Evolutionary conservation across 2,888 invertebrate species (phyloP), one percentile per base, ranked within the genome.

Genomic region (Calameuta pallipes): DNA sequence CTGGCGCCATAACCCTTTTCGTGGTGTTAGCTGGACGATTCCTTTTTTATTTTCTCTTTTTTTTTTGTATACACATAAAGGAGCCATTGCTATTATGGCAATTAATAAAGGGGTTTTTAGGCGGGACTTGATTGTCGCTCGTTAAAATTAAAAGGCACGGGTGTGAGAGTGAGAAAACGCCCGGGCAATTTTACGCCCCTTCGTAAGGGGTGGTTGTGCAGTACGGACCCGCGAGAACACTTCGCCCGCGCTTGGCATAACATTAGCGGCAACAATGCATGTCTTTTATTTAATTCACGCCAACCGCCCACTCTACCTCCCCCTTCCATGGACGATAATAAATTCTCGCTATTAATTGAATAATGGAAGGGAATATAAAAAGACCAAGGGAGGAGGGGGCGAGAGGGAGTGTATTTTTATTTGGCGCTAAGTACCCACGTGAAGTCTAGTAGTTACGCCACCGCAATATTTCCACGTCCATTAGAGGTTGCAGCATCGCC

Each of bases 381-480:
- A n/a, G 70, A 11, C 30, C 30, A 30, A 4, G 31, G 70, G 36
- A 3, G 0, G 12, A 36, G 36, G 12, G 36, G 36, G 0, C 12
- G 0, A 3, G 36, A 3, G 12, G 36, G 36, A 12, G 3, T 30
- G 15, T 70, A 30, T 30, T 30, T 70, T 31, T 70, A 33, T 70
- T 70, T 30, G 81, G 83, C 85, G 84, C 83, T 85, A 85, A 86
- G 86, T 86, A 85, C 83, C 83, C 70, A 81, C 85, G 85, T 83
- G 82, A 85, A 85, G 83, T 85, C 84, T 85, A 80, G 85, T 85
- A 80, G 85, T 84, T 83, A 82, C 83, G 76, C 79, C 81, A 82
- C 85, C 86, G 86, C 87, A 87, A 89, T 89, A 89, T 89, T 89
- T 89, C 87, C 85, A 86, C 87, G 84, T 88, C 89, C 87, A 88